phyloP scores from a whole-genome alignment of 2,888 invertebrate genomes.

The Pocota personata region DNA sequence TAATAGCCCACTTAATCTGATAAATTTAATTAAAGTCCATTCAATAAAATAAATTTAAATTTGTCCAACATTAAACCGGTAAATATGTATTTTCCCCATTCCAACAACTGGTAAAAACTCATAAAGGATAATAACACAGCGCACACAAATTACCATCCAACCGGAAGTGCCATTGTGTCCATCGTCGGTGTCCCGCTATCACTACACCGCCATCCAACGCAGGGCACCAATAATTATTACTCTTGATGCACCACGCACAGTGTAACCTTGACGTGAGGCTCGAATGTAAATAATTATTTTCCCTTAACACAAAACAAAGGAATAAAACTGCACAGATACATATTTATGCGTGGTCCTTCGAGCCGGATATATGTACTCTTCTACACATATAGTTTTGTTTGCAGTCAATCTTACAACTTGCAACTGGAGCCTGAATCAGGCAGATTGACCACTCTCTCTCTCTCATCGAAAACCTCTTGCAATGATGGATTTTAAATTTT shows the following conservation, averaged over 20 bases:
- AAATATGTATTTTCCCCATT: conserved; percentile 20
- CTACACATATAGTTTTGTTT: neutral
- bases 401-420: conserved; percentile 35
- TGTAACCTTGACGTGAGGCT: conserved; percentile 10
- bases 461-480: conserved; percentile 3
- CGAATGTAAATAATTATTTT: conserved; percentile 64
- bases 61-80: conserved; percentile 28
- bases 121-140: conserved; percentile 65
- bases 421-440: conserved; percentile 30
- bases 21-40: conserved; percentile 59
- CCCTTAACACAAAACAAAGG: conserved; percentile 51
- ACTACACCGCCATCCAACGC: conserved; percentile 36
- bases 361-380: conserved; percentile 41
- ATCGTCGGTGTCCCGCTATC: conserved; percentile 44
- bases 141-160: conserved; percentile 69
- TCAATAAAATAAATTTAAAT: conserved; percentile 49
- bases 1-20: conserved; percentile 32
- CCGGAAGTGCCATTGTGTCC: conserved; percentile 71
- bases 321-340: conserved; percentile 25
- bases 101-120: conserved; percentile 22
- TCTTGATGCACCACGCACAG: conserved; percentile 6
- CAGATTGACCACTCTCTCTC: conserved; percentile 41
- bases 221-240: conserved; percentile 45
- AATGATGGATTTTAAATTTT: conserved; percentile 62
- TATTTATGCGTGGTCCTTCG: conserved; percentile 35